A percentile compares a stretch with the other conserved stretches of the same genome.
These are phyloP conservation scores for Apamea epomidion DNA, from an alignment of 2,888 invertebrate genomes.

Conservation along the genomic window DNA sequence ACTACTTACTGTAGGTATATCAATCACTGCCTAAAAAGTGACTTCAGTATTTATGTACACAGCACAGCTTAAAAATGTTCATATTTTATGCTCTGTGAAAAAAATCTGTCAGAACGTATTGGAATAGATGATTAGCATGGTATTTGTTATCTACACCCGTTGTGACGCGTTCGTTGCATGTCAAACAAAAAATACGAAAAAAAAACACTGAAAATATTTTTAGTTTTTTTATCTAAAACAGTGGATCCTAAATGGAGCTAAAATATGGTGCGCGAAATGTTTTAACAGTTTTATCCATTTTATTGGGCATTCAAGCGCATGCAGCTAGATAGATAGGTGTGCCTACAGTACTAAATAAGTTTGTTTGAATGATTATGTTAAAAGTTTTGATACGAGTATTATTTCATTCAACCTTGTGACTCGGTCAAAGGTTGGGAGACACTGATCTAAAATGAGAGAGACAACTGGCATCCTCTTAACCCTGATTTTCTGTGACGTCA, in stretches of 20 bases:
- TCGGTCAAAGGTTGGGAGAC: not conserved
- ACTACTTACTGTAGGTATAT: not conserved
- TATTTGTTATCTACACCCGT: constrained; percentile 1
- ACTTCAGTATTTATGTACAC: not conserved
- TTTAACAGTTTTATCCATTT: constrained; percentile 30
- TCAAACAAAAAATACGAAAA: not conserved
- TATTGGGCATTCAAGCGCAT: constrained; percentile 3
- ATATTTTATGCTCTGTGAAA: constrained; percentile 12
- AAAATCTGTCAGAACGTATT: not conserved
- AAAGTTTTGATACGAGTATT: not conserved
- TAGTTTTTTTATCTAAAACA: constrained; percentile 15
- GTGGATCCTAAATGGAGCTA: constrained; percentile 23
- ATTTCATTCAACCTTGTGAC: constrained; percentile 7
- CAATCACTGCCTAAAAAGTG: not conserved
- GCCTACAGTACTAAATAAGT: not conserved
- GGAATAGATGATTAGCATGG: not conserved
- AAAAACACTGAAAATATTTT: constrained; percentile 17
- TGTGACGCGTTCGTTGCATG: constrained; percentile 7
- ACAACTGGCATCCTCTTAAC: not conserved
- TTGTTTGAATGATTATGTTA: not conserved
- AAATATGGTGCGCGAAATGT: constrained; percentile 17
- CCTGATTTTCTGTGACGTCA: constrained; percentile 41
- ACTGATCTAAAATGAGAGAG: not conserved
- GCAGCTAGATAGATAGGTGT: not conserved
- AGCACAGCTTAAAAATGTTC: not conserved